These are phyloP conservation scores for Arctocebus calabarensis DNA, from an alignment of 2,797 vertebrate genomes.

Conservation along the genomic window DNA sequence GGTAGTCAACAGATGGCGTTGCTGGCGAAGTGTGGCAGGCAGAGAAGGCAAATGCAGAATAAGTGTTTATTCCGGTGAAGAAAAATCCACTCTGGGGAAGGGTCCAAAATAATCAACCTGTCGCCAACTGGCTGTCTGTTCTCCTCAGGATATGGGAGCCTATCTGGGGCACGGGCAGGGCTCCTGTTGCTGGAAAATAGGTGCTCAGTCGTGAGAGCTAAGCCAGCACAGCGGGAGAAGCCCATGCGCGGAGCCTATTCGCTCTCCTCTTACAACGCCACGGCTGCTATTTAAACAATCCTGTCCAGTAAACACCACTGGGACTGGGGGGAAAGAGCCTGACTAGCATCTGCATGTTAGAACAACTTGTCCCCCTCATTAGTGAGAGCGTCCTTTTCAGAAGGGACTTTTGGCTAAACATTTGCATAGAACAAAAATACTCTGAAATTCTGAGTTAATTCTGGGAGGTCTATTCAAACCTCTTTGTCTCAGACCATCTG, in stretches of 20 bases:
- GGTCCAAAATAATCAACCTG: slow-evolving; percentile 68
- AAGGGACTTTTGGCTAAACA: slow-evolving; percentile 56
- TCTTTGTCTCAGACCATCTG: slow-evolving; percentile 74
- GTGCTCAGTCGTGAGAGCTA: not conserved
- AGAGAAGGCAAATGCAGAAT: slow-evolving; percentile 59
- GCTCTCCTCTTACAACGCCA: not conserved
- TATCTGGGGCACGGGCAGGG: not conserved
- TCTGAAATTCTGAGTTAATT: slow-evolving; percentile 65
- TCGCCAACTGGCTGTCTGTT: slow-evolving; percentile 69
- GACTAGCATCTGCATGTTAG: slow-evolving; percentile 4
- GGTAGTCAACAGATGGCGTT: slow-evolving; percentile 69
- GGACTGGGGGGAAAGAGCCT: not conserved
- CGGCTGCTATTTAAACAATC: slow-evolving; percentile 33
- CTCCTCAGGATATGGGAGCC: not conserved
- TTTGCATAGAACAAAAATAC: slow-evolving; percentile 71
- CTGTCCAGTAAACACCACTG: slow-evolving; percentile 43
- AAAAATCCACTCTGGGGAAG: slow-evolving; percentile 47
- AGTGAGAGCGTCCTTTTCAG: slow-evolving; percentile 10
- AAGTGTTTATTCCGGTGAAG: slow-evolving; percentile 63
- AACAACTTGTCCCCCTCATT: slow-evolving; percentile 56
- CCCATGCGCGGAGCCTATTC: slow-evolving; percentile 12
- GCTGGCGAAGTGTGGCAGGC: slow-evolving; percentile 59
- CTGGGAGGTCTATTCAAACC: slow-evolving; percentile 56
- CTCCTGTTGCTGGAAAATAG: not conserved
- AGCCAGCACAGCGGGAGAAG: not conserved